Base-by-base conservation (phyloP, 1,140 invertebrate species). In the Aphidius gifuensis region DNA sequence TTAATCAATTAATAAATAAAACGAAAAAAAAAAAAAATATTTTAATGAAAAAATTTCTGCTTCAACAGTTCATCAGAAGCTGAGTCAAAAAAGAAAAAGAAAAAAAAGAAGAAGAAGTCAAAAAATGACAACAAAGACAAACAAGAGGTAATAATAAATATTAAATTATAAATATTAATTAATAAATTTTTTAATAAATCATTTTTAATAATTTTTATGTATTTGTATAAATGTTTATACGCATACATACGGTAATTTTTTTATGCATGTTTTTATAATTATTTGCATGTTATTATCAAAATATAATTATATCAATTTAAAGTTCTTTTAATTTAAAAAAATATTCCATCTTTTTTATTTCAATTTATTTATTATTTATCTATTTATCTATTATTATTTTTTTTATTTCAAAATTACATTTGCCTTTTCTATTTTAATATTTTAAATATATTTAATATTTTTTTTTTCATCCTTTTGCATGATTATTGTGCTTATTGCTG, bases 41-140 rank as follows among this genome's bases (percentile, higher is more conserved):
- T 46, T 9, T 32, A 47, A 6, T 6, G 9, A 2, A 58, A 47
- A 64, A 40, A 49, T 54, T n/a, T 51, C 0, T 7, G 7, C 38
- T 47, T 51, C 49, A 57, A 4, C 46, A 78, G 76, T 50, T 73
- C 71, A 32, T 73, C 76, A 5, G 75, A 77, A 56, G 70, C 64
- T 42, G 77, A 79, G 32, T 70, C 69, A 4, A 79, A 75, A 65
- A 77, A 78, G 55, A 77, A 73, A 64, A 77, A 74, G 58, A 76
- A 74, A 59, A 77, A 76, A 51, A 76, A 70, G 67, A 77, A 74
- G 68, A 77, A 78, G 66, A 79, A 73, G 48, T 56, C 72, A 4
- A 76, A 74, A 60, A 48, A 59, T 6, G 74, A 75, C 21, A 67
- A 56, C 59, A 76, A 75, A 66, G 74, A 75, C 44, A 77, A 77